A percentile compares a stretch with the other conserved stretches of the same genome.
These are phyloP conservation scores for Epistrophe eligans DNA, from an alignment of 2,888 invertebrate genomes.

Conservation along the genomic window DNA sequence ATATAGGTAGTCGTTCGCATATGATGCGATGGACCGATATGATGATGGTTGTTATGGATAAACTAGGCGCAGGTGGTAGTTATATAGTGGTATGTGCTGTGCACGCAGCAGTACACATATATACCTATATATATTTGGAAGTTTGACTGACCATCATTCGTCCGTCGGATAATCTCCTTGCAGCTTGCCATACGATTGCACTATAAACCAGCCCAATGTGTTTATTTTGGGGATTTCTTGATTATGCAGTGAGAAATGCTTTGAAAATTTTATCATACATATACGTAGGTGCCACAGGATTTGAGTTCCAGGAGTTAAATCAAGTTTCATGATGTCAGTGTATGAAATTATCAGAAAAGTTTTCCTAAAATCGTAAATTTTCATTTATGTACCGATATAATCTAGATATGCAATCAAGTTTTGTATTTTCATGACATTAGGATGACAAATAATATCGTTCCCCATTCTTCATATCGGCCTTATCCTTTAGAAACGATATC, in stretches of 20 bases:
- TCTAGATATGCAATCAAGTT: too few species aligned
- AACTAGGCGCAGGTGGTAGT: background rate
- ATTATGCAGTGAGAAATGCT: slow-evolving; percentile 60
- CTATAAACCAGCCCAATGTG: background rate
- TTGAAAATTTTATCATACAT: slow-evolving; percentile 36
- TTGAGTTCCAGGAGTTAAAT: background rate
- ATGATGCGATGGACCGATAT: background rate
- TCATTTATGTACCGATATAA: too few species aligned
- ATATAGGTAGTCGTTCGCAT: slow-evolving; percentile 6
- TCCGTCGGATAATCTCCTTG: slow-evolving; percentile 60
- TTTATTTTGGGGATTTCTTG: slow-evolving; percentile 66
- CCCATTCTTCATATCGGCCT: too few species aligned
- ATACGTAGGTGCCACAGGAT: background rate
- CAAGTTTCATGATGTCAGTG: background rate
- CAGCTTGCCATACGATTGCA: background rate
- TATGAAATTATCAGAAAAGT: background rate
- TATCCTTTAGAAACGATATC: too few species aligned
- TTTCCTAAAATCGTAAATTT: background rate
- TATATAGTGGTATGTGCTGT: background rate
- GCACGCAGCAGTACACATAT: background rate
- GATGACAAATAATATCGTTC: too few species aligned
- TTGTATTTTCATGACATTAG: too few species aligned
- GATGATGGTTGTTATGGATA: background rate
- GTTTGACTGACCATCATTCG: slow-evolving; percentile 5
- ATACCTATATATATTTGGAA: background rate